These are phyloP conservation scores for Hydra vulgaris DNA, from an alignment of 30 jellyfish, hydroid and myxozoan genomes.

Conservation along the genomic window DNA sequence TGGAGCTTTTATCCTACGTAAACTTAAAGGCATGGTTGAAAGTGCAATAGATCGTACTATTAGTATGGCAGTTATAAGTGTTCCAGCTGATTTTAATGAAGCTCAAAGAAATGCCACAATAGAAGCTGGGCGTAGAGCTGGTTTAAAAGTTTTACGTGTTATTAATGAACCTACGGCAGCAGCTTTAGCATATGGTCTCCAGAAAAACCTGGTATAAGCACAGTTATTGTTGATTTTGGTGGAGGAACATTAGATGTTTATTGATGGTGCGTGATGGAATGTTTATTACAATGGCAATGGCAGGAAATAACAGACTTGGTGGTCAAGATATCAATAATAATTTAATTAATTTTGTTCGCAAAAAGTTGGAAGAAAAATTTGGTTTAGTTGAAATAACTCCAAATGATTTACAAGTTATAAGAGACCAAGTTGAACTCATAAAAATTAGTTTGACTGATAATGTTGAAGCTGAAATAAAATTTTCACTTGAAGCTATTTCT, in stretches of 20 bases:
- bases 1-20: constrained; percentile 56
- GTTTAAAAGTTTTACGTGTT: constrained; percentile 65
- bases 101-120: constrained; percentile 74
- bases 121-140: constrained; percentile 85
- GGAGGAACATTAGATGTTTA: constrained; percentile 91
- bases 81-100: constrained; percentile 83
- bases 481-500: constrained; percentile 26
- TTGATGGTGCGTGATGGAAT: constrained; percentile 63
- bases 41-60: constrained; percentile 27
- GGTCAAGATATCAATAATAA: constrained; percentile 76
- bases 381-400: constrained; percentile 24
- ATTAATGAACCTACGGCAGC: constrained; percentile 97
- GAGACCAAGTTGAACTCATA: constrained; percentile 52
- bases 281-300: constrained; percentile 89
- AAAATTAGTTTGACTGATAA: constrained; percentile 33
- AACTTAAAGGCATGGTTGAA: constrained; percentile 45
- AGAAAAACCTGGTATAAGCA: constrained; percentile 37
- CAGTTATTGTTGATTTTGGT: constrained; percentile 82
- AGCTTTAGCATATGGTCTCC: constrained; percentile 85
- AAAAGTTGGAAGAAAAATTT: constrained; percentile 15
- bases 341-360: constrained; percentile 20
- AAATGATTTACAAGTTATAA: constrained; percentile 34
- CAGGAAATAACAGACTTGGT: constrained; percentile 88
- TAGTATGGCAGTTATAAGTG: constrained; percentile 73
- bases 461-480: constrained; percentile 8